Evolutionary conservation across 2,797 vertebrate species (phyloP), one percentile per base, ranked within the genome.

Genomic region (Sebastes cheni): DNA sequence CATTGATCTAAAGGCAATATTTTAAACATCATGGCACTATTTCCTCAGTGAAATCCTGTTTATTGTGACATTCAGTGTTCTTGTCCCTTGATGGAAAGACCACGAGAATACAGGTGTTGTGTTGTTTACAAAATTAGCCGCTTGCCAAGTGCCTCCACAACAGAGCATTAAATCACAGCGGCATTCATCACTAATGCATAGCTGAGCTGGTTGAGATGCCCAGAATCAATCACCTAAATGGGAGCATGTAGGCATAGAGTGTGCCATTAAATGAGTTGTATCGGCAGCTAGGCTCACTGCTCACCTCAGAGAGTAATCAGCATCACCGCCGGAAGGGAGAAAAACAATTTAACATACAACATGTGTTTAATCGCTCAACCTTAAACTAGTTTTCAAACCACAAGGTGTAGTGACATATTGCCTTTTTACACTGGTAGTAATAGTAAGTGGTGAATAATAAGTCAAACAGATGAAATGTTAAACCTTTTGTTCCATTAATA

Each of bases 151-250:
- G 76, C 73, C 75, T 85, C 67, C 70, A 60, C 75, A 14, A 84
- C 72, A 81, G 82, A 84, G 65, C 73, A 81, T 86, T 87, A 88
- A 91, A 89, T 91, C 85, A 89, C 59, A 3, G 46, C 46, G 9
- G 59, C 50, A 85, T 90, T 91, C 86, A 88, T 92, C 89, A 80
- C 81, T 88, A 89, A 91, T 89, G 89, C 80, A 81, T 59, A 67
- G 83, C 86, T 77, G 86, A 93, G 88, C 69, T 69, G 82, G 71
- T 83, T 32, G 75, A 90, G 82, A 86, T 88, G 66, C 75, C 79
- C 84, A 58, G 79, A 90, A 92, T 93, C 91, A 89, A 91, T 93
- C 92, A 91, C 86, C 80, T 80, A 84, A 93, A 93, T 91, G 89
- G 79, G 83, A 61, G 68, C 86, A 18, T 67, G 78, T 82, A 86